phyloP scores from a whole-genome alignment of 2,888 invertebrate genomes.

The Dioctria linearis region DNA sequence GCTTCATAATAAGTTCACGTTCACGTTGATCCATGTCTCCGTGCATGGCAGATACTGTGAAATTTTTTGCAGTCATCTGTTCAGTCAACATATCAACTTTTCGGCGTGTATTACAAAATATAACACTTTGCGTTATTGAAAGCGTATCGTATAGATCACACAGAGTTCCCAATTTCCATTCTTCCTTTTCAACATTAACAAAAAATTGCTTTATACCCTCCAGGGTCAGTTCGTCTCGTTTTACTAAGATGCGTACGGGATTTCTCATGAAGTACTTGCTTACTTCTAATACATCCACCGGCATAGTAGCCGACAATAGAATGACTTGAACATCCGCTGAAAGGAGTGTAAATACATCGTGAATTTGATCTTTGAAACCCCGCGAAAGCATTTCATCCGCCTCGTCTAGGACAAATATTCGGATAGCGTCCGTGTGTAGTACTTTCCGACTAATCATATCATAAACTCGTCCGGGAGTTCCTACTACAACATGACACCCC shows the following conservation, averaged over 20 bases:
- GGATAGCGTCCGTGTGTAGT: slow-evolving; percentile 89
- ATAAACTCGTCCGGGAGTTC: slow-evolving; percentile 97
- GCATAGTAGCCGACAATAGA: slow-evolving; percentile 99
- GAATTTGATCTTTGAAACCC: slow-evolving; percentile 99
- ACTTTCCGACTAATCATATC: slow-evolving; percentile 98
- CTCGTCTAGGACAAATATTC: slow-evolving; percentile 98
- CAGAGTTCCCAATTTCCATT: slow-evolving; percentile 94
- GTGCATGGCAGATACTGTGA: slow-evolving; percentile 99
- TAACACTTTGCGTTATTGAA: slow-evolving; percentile 99
- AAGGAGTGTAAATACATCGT: slow-evolving; percentile 96
- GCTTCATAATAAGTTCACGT: slow-evolving; percentile 98
- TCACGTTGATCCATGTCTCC: slow-evolving; percentile 99
- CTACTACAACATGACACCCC: slow-evolving; percentile 98
- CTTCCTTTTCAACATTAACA: slow-evolving; percentile 92
- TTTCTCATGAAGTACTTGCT: slow-evolving; percentile 98
- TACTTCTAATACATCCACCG: slow-evolving; percentile 96
- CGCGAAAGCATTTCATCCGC: slow-evolving; percentile 99
- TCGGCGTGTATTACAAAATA: slow-evolving; percentile 99
- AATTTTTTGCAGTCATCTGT: slow-evolving; percentile 94
- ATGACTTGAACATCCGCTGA: slow-evolving; percentile 94
- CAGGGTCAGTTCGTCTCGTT: slow-evolving; percentile 94
- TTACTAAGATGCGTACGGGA: slow-evolving; percentile 96
- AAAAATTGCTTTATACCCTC: slow-evolving; percentile 99
- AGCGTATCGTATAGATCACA: slow-evolving; percentile 99
- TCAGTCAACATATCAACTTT: slow-evolving; percentile 99